Evolutionary conservation across 2,113 vertebrate genomes (phyloP).

Genomic region (Pimephales promelas): DNA sequence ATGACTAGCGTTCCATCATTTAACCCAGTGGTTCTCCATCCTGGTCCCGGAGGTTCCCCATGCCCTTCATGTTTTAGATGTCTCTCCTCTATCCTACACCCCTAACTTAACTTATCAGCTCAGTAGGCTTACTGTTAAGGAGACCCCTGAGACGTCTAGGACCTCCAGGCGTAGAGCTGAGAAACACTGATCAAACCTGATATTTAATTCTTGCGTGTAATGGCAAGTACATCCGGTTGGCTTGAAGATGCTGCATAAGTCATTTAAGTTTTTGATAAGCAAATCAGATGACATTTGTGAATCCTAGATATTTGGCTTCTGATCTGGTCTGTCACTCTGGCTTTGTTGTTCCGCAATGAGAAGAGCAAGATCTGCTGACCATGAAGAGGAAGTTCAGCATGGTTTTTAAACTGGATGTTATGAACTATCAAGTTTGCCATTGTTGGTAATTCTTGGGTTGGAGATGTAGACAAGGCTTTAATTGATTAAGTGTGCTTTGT

Average conservation of each 20-base stretch:
- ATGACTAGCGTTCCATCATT: neutral
- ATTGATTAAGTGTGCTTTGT: neutral
- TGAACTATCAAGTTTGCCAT: neutral
- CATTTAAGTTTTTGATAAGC: neutral
- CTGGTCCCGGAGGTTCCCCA: neutral
- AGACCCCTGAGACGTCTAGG: neutral
- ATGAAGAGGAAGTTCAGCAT: neutral
- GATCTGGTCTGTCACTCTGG: neutral
- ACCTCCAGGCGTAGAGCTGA: neutral
- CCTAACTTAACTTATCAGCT: neutral
- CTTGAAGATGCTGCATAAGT: neutral
- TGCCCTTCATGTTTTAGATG: neutral
- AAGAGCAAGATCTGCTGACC: neutral
- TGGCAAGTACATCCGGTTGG: neutral
- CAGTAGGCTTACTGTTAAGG: neutral
- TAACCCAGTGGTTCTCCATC: neutral
- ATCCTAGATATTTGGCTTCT: neutral
- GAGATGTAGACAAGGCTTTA: neutral
- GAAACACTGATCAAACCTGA: neutral
- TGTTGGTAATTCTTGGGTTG: neutral
- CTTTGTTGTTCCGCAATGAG: neutral
- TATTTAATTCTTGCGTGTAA: neutral
- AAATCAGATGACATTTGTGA: neutral
- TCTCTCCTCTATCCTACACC: neutral
- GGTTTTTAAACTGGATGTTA: neutral